These are phyloP conservation scores for Sandelia bainsii DNA, from an alignment of 2,797 vertebrate genomes.

Conservation along the genomic window DNA sequence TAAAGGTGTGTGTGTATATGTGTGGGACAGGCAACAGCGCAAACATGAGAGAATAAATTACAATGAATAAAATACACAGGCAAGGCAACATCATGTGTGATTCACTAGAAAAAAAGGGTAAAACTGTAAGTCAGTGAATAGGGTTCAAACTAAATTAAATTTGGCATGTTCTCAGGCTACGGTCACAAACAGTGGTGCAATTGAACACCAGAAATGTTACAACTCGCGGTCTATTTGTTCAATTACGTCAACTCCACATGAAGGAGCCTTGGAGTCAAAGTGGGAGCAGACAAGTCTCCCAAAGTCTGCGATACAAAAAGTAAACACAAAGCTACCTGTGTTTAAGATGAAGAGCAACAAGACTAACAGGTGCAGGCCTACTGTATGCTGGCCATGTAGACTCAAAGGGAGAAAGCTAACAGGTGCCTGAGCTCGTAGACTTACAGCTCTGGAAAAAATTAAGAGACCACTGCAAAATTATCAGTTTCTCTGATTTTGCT, in stretches of 20 bases:
- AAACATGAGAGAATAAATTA: constrained; percentile 6
- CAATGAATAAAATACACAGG: background rate
- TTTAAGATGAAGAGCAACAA: constrained; percentile 13
- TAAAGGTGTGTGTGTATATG: background rate
- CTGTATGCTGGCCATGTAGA: constrained; percentile 33
- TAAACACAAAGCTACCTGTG: constrained; percentile 14
- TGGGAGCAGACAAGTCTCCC: background rate
- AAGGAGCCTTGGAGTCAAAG: constrained; percentile 2
- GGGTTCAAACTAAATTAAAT: background rate
- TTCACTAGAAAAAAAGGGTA: background rate
- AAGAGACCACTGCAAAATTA: too few species aligned
- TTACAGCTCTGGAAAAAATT: too few species aligned
- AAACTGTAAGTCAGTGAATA: background rate
- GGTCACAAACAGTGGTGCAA: background rate
- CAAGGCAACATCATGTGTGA: background rate
- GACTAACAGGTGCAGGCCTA: constrained; percentile 61
- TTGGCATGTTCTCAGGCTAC: background rate
- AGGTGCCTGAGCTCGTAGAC: constrained; percentile 34
- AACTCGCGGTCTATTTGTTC: constrained; percentile 1
- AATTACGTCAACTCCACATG: background rate
- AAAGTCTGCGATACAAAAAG: constrained; percentile 3
- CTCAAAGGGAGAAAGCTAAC: constrained; percentile 30
- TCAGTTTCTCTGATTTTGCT: too few species aligned
- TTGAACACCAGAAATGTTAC: background rate
- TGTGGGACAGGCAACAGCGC: constrained; percentile 8